These are phyloP conservation scores for Agrochola macilenta DNA, from an alignment of 2,888 invertebrate species.

Conservation along the genomic window DNA sequence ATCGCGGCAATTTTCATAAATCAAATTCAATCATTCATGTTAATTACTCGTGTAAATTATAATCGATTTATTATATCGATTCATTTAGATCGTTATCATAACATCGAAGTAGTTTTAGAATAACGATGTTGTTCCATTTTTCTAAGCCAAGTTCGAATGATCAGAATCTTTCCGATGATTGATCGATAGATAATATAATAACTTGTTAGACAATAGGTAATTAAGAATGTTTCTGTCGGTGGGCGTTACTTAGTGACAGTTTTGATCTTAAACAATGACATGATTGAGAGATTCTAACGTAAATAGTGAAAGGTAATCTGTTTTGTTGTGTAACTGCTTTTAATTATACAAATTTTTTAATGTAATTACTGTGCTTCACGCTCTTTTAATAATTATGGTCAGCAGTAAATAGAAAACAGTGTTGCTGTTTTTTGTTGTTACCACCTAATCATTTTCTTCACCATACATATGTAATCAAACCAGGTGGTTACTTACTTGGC, in stretches of 20 bases:
- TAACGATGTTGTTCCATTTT: constrained; percentile 51
- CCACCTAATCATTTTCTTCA: neutral
- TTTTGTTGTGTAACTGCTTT: constrained; percentile 36
- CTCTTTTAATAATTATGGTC: neutral
- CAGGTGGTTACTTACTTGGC: neutral
- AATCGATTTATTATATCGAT: constrained; percentile 56
- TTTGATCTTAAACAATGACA: constrained; percentile 47
- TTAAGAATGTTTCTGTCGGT: constrained; percentile 55
- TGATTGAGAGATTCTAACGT: constrained; percentile 50
- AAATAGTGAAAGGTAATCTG: constrained; percentile 48
- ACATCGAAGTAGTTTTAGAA: constrained; percentile 45
- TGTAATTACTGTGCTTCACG: neutral
- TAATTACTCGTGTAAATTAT: constrained; percentile 57
- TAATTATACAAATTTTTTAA: constrained; percentile 11
- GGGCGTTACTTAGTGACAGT: constrained; percentile 50
- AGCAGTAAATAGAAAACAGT: neutral
- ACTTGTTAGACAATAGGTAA: constrained; percentile 61
- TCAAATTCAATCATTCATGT: constrained; percentile 48
- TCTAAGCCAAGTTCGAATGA: constrained; percentile 55
- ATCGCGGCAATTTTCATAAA: constrained; percentile 43
- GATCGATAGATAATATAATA: constrained; percentile 60
- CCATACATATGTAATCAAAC: neutral
- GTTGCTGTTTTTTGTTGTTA: neutral
- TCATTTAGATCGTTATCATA: constrained; percentile 63
- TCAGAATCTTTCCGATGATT: constrained; percentile 54